Evolutionary conservation across 2,113 vertebrate species (phyloP).

Genomic region (Penelope pileata): DNA sequence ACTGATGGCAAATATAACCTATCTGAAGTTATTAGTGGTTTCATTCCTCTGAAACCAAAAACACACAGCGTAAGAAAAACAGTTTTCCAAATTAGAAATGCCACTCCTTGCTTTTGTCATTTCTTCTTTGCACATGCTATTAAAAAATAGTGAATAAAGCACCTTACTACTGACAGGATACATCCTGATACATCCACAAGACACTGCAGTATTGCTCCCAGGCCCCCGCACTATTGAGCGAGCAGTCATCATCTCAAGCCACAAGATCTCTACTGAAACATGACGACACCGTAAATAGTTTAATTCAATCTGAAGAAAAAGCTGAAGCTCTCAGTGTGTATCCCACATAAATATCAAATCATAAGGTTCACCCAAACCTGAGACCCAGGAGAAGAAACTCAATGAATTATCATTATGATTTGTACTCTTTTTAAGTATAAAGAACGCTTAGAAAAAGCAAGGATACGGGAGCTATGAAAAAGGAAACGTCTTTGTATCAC

Average conservation of each 20-base stretch:
- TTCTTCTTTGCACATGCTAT: constrained; percentile 21
- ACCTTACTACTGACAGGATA: constrained; percentile 9
- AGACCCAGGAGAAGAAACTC: neutral
- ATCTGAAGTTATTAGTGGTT: too few relatives aligned
- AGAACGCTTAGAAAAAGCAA: neutral
- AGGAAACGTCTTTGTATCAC: neutral
- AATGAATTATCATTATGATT: neutral
- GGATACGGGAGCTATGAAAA: neutral
- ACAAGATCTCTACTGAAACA: constrained; percentile 20
- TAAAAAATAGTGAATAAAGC: constrained; percentile 37
- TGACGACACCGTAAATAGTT: constrained; percentile 8
- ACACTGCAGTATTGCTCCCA: neutral
- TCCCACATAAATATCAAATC: neutral
- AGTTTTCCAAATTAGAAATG: neutral
- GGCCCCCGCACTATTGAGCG: neutral
- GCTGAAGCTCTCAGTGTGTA: neutral
- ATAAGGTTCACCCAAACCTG: neutral
- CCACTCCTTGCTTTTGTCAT: constrained; percentile 4
- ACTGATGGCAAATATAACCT: constrained; percentile 20
- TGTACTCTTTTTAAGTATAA: neutral
- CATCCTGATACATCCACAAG: neutral
- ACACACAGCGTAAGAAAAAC: neutral
- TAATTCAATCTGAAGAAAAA: constrained; percentile 21
- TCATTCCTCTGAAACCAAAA: too few relatives aligned
- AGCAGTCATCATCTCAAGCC: neutral